Evolutionary conservation across 1,140 invertebrate genomes (phyloP).

Genomic region (Dendroctonus valens): DNA sequence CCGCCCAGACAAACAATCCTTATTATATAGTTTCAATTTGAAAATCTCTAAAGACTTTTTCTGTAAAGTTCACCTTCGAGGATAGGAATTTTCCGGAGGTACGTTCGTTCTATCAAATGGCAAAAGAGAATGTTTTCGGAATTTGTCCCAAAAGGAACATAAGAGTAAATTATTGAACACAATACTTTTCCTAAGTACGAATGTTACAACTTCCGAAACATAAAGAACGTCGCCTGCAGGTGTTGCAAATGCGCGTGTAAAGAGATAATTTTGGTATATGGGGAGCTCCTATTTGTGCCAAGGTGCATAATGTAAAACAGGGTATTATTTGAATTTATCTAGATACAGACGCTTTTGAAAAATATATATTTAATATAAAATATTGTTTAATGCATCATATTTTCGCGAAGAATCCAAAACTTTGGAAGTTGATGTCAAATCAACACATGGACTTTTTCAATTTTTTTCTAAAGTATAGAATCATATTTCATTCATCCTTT

Average conservation of each 20-base stretch:
- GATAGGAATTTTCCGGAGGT: constrained; percentile 19
- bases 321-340: too few species aligned
- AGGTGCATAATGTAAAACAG: too few species aligned
- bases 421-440: too few species aligned
- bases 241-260: constrained; percentile 1
- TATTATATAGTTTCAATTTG: neutral
- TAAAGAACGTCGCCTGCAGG: constrained; percentile 14
- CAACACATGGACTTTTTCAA: too few species aligned
- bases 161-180: constrained; percentile 31
- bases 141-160: constrained; percentile 31
- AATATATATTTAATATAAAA: too few species aligned
- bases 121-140: constrained; percentile 26
- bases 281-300: too few species aligned
- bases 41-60: constrained; percentile 4
- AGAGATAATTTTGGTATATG: neutral
- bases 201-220: constrained; percentile 20
- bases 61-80: constrained; percentile 8
- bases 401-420: too few species aligned
- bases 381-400: too few species aligned
- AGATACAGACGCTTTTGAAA: too few species aligned
- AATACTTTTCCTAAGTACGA: constrained; percentile 31
- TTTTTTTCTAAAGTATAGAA: too few species aligned
- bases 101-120: constrained; percentile 18
- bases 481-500: too few species aligned
- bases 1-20: too few species aligned